A percentile compares a stretch with the other conserved stretches of the same genome.
phyloP scores from a whole-genome alignment of 2,797 vertebrate genomes.

The Ctenosaura bakeri region DNA sequence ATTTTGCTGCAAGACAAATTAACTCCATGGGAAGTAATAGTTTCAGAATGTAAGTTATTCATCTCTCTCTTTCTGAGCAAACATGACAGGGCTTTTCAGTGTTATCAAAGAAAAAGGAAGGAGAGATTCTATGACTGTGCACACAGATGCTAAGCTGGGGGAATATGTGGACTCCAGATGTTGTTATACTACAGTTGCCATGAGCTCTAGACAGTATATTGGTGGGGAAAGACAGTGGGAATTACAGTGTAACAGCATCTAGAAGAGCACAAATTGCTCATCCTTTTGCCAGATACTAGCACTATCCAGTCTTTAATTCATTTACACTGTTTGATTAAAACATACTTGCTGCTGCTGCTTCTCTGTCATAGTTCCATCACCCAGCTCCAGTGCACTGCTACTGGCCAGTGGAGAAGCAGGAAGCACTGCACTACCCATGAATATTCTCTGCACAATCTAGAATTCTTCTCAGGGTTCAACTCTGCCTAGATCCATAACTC shows the following conservation, averaged over 20 bases:
- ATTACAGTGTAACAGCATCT: background rate
- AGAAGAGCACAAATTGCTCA: background rate
- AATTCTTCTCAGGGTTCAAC: background rate
- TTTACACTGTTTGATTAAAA: background rate
- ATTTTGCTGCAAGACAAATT: constrained; percentile 58
- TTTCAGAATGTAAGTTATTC: constrained; percentile 60
- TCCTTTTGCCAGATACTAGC: background rate
- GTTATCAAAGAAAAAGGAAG: constrained; percentile 21
- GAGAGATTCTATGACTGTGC: background rate
- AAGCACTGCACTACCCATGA: background rate
- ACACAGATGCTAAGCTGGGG: background rate
- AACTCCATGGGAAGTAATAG: constrained; percentile 56
- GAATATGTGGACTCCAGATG: background rate
- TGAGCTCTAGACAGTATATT: background rate
- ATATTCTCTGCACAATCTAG: background rate
- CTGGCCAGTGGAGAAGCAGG: background rate
- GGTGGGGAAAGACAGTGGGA: too few species aligned
- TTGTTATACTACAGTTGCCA: background rate
- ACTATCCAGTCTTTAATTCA: background rate
- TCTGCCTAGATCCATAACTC: background rate
- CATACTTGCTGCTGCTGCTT: background rate
- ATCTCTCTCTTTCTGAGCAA: constrained; percentile 56
- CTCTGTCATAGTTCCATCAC: background rate
- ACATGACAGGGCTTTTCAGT: constrained; percentile 37
- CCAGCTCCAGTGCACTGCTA: background rate